A percentile compares a stretch with the other conserved stretches of the same genome.
Evolutionary conservation across 2,888 invertebrate genomes (phyloP).

Genomic region (Cecidostiba fungosa): DNA sequence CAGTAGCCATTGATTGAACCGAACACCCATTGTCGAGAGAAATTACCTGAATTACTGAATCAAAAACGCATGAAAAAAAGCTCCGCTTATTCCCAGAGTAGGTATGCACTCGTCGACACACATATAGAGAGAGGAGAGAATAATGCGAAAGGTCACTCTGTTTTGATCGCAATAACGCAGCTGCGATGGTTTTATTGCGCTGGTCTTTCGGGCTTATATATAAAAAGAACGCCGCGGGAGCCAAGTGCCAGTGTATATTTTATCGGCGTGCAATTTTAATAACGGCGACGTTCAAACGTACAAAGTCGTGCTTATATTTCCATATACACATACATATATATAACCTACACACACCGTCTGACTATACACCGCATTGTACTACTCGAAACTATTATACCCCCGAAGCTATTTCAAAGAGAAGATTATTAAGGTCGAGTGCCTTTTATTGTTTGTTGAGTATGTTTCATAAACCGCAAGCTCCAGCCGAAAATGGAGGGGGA

Average conservation of each 20-base stretch:
- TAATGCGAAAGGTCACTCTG: conserved; percentile 16
- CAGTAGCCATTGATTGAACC: conserved; percentile 17
- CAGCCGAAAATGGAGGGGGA: neutral
- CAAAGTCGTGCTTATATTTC: neutral
- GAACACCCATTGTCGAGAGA: conserved; percentile 11
- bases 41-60: conserved; percentile 6
- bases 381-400: neutral
- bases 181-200: neutral
- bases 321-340: no score
- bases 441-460: neutral
- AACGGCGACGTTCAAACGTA: neutral
- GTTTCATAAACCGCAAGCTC: neutral
- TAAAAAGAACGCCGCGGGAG: neutral
- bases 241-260: neutral
- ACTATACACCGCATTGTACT: neutral
- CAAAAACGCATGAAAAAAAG: neutral
- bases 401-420: no score
- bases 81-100: neutral
- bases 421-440: no score
- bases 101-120: neutral
- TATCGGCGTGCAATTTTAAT: neutral
- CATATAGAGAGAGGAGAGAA: neutral
- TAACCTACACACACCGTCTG: no score
- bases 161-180: neutral
- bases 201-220: neutral